phyloP scores from a whole-genome alignment of 2,797 vertebrate species.

The Urophycis tenuis region DNA sequence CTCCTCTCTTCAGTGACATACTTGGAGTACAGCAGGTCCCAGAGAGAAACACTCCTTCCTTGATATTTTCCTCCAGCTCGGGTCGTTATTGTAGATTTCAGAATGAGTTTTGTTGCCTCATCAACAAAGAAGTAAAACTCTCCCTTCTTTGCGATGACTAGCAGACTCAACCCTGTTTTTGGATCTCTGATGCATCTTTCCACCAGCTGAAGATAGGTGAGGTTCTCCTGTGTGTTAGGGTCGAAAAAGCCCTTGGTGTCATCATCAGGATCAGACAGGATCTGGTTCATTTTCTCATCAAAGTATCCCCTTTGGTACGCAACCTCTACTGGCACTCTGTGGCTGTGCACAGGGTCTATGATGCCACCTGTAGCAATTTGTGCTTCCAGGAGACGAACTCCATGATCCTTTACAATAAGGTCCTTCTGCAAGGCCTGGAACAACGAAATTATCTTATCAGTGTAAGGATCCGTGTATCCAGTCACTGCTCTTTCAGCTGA shows the following conservation, averaged over 20 bases:
- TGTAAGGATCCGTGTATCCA: constrained; percentile 73
- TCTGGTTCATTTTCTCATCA: constrained; percentile 61
- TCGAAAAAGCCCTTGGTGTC: constrained; percentile 76
- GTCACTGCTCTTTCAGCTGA: constrained; percentile 64
- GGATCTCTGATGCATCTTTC: constrained; percentile 65
- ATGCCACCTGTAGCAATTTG: constrained; percentile 75
- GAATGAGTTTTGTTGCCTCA: constrained; percentile 41
- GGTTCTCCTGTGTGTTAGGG: constrained; percentile 77
- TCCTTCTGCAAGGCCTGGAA: constrained; percentile 78
- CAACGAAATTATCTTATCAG: constrained; percentile 61
- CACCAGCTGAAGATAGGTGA: constrained; percentile 75
- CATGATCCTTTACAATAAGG: constrained; percentile 63
- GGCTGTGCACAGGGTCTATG: constrained; percentile 68
- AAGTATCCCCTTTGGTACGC: constrained; percentile 71
- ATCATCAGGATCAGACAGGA: constrained; percentile 61
- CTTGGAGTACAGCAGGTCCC: constrained; percentile 72
- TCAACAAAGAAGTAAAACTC: constrained; percentile 39
- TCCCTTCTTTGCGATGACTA: constrained; percentile 47
- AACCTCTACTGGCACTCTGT: constrained; percentile 66
- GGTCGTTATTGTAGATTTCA: constrained; percentile 41
- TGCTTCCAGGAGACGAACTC: constrained; percentile 69
- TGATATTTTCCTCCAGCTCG: constrained; percentile 50
- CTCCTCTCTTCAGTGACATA: constrained; percentile 64
- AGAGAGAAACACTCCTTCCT: constrained; percentile 57
- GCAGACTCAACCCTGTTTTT: constrained; percentile 44